A percentile compares a stretch with the other conserved stretches of the same genome.
Conservation (phyloP, 1,140 invertebrate genomes). For the Stenopsyche tienmushanensis region DNA sequence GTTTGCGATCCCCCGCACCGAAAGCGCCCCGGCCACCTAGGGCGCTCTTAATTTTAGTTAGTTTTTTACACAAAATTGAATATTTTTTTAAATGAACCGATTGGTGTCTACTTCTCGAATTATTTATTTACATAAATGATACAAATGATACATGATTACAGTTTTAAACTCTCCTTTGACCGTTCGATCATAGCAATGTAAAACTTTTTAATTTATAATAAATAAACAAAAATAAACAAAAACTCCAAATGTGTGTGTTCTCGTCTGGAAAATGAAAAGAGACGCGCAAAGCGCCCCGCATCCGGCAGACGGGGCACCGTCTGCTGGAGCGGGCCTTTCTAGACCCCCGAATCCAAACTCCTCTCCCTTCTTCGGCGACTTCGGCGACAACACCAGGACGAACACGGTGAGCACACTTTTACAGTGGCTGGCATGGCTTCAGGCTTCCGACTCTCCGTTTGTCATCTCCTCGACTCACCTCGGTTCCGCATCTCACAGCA, state of each 20-base stretch:
- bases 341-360: neutral
- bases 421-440: conserved; percentile 41
- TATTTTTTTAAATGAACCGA: conserved; percentile 4
- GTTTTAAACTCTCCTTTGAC: neutral
- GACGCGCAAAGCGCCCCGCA: neutral
- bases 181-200: neutral
- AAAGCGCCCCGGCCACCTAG: conserved; percentile 9
- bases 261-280: neutral
- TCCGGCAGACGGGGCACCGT: neutral
- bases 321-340: neutral
- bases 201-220: conserved; percentile 6
- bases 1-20: conserved; percentile 15
- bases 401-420: conserved; percentile 38
- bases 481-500: conserved; percentile 27
- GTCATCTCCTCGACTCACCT: neutral
- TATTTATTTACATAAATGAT: conserved; percentile 1
- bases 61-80: conserved; percentile 3
- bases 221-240: conserved; percentile 11
- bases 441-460: conserved; percentile 19
- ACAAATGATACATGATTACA: neutral
- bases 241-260: too few species aligned
- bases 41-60: conserved; percentile 10
- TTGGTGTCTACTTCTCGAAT: neutral
- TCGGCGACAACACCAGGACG: conserved; percentile 12
- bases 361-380: conserved; percentile 2